Percentiles rank a stretch among this genome's conserved stretches.
phyloP scores from a whole-genome alignment of 2,888 invertebrate genomes.

The Perithous albicinctus region DNA sequence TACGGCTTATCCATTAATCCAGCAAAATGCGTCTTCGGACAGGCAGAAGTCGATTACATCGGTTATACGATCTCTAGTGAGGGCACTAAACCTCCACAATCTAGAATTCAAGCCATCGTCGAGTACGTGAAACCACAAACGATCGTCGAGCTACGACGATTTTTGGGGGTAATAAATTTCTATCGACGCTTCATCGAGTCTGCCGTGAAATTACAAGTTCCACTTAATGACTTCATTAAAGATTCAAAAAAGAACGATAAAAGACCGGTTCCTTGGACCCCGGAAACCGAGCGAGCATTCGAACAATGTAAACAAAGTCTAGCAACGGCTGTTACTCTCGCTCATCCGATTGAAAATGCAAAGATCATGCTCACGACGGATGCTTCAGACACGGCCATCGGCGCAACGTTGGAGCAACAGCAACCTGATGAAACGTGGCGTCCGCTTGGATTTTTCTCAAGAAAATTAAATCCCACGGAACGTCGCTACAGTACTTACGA shows the following conservation, averaged over 20 bases:
- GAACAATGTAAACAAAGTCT: constrained; percentile 11
- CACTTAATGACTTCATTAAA: constrained; percentile 31
- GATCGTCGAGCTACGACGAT: constrained; percentile 60
- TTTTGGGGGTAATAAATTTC: constrained; percentile 70
- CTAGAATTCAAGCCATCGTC: constrained; percentile 59
- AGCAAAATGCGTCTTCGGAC: constrained; percentile 67
- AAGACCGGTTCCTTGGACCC: constrained; percentile 58
- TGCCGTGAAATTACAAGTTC: constrained; percentile 52
- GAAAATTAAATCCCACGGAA: neutral
- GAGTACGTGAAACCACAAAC: constrained; percentile 48
- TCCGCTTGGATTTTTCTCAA: neutral
- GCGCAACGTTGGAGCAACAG: constrained; percentile 25
- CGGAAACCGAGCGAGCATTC: constrained; percentile 25
- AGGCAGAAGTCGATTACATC: constrained; percentile 53
- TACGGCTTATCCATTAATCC: constrained; percentile 71
- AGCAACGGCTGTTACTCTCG: constrained; percentile 7
- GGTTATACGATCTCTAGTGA: constrained; percentile 54
- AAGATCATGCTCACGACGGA: constrained; percentile 23
- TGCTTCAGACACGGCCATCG: constrained; percentile 36
- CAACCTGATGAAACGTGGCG: neutral
- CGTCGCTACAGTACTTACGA: constrained; percentile 11
- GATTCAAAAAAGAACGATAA: constrained; percentile 64
- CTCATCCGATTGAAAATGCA: constrained; percentile 19
- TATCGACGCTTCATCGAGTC: constrained; percentile 66
- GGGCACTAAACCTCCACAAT: constrained; percentile 56